Evolutionary conservation across 2,113 vertebrate genomes (phyloP).

Genomic region (Pleuronectes platessa): DNA sequence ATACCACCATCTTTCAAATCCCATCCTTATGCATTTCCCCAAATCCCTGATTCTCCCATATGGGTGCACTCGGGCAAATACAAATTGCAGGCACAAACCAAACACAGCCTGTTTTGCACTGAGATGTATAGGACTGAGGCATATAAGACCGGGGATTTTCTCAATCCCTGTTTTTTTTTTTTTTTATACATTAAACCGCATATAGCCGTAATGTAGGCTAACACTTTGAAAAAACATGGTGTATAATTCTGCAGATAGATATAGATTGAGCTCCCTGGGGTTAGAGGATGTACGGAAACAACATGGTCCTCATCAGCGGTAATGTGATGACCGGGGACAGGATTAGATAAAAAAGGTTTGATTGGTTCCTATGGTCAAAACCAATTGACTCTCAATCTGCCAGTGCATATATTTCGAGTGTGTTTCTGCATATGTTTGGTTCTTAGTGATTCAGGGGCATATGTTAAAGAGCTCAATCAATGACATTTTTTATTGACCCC

Average conservation of each 20-base stretch:
- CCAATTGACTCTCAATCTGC: constrained; percentile 50
- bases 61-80: constrained; percentile 19
- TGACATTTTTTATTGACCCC: constrained; percentile 53
- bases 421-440: constrained; percentile 38
- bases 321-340: constrained; percentile 49
- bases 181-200: background rate
- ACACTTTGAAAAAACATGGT: constrained; percentile 35
- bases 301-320: constrained; percentile 57
- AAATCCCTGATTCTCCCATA: constrained; percentile 41
- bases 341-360: constrained; percentile 61
- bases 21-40: background rate
- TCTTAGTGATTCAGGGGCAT: constrained; percentile 43
- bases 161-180: constrained; percentile 42
- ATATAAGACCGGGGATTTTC: constrained; percentile 48
- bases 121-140: constrained; percentile 39
- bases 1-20: constrained; percentile 32
- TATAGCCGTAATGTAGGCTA: constrained; percentile 41
- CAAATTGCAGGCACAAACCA: constrained; percentile 25
- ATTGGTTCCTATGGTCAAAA: constrained; percentile 39
- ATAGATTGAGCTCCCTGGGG: constrained; percentile 39
- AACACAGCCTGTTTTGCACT: constrained; percentile 36
- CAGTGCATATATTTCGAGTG: constrained; percentile 20
- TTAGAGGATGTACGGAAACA: constrained; percentile 52
- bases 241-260: constrained; percentile 52
- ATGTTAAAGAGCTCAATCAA: constrained; percentile 58